A percentile compares a stretch with the other conserved stretches of the same genome.
Conservation (phyloP, 2,797 vertebrate species). For the Dendrocincla fuliginosa region DNA sequence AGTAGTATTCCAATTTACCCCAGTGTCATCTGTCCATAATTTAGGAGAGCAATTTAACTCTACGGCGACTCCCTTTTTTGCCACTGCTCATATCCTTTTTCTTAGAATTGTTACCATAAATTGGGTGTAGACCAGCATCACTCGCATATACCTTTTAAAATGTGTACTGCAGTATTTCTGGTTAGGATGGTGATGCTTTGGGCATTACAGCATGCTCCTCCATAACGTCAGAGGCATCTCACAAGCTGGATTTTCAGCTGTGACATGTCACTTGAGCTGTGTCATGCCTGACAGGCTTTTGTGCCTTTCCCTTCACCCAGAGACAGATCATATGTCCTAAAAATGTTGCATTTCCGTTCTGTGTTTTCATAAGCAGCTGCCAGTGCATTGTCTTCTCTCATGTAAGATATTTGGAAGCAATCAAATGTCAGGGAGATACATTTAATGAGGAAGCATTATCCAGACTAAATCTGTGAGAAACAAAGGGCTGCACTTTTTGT, state of each 20-base stretch:
- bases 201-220: neutral
- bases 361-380: conserved; percentile 2
- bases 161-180: neutral
- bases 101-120: neutral
- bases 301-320: neutral
- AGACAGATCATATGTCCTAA: neutral
- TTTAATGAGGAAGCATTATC: neutral
- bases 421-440: neutral
- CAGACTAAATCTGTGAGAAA: neutral
- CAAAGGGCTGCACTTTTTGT: neutral
- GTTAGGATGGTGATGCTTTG: neutral
- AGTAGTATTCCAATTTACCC: neutral
- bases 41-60: neutral
- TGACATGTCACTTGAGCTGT: conserved; percentile 32
- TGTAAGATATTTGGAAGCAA: neutral
- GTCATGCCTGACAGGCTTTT: neutral
- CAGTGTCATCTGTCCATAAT: neutral
- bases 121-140: neutral
- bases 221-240: neutral
- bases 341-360: neutral
- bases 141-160: neutral
- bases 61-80: neutral
- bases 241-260: neutral
- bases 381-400: neutral
- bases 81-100: neutral